Conservation (phyloP, 2,113 vertebrate genomes). For the Riparia riparia region DNA sequence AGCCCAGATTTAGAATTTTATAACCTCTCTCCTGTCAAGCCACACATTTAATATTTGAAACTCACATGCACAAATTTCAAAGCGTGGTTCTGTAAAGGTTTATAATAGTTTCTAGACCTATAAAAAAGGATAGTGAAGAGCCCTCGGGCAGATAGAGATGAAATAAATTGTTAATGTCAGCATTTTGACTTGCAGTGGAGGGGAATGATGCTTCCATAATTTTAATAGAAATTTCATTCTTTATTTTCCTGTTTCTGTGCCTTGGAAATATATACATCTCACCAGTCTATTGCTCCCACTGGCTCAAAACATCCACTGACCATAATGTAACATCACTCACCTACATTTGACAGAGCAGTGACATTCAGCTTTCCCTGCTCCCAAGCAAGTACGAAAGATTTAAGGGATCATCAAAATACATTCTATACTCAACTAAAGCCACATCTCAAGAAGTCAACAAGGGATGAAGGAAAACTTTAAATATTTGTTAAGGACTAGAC, state of each 20-base stretch:
- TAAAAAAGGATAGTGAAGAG: neutral
- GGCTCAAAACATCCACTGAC: neutral
- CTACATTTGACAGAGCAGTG: neutral
- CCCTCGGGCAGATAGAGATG: neutral
- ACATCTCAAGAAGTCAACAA: neutral
- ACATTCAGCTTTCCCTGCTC: neutral
- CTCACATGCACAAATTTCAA: neutral
- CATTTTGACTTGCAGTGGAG: neutral
- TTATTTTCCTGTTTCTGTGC: neutral
- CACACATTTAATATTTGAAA: neutral
- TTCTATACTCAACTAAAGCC: neutral
- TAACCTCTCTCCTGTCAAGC: neutral
- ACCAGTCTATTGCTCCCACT: neutral
- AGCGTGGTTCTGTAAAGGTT: neutral
- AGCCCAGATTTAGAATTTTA: neutral
- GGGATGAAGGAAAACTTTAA: neutral
- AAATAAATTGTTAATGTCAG: constrained; percentile 18
- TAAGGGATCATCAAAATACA: accelerated
- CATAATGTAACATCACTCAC: neutral
- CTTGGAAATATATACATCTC: neutral
- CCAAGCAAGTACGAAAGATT: neutral
- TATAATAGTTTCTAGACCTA: neutral
- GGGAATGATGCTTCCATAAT: neutral
- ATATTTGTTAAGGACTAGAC: neutral
- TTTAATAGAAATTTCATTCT: neutral